A percentile compares a stretch with the other conserved stretches of the same genome.
These are phyloP conservation scores for Otis tarda DNA, from an alignment of 2,113 vertebrate genomes.

Conservation along the genomic window DNA sequence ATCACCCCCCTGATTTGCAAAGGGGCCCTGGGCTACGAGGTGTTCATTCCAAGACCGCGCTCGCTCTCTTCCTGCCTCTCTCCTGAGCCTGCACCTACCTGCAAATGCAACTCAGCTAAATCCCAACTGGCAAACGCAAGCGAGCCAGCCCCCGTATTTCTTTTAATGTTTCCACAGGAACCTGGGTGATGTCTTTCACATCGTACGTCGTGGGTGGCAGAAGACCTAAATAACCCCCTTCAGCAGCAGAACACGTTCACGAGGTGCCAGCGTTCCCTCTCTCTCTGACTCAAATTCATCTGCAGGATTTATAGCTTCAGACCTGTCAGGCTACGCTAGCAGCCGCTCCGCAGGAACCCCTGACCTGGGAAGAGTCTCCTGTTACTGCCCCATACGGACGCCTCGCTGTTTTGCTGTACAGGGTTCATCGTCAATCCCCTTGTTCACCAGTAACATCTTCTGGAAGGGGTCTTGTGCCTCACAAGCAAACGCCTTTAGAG, in stretches of 20 bases:
- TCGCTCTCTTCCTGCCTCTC: not conserved
- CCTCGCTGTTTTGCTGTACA: not conserved
- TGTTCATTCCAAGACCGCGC: not conserved
- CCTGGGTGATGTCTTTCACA: slow-evolving; percentile 20
- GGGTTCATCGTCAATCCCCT: not conserved
- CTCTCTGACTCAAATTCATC: not conserved
- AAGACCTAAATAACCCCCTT: slow-evolving; percentile 37
- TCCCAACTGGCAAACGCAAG: not conserved
- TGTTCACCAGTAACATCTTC: not conserved
- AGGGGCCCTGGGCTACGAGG: not conserved
- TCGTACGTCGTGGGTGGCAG: slow-evolving; percentile 50
- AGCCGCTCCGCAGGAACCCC: not conserved
- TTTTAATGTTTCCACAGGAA: slow-evolving; percentile 31
- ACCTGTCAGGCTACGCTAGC: not conserved
- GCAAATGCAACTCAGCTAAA: slow-evolving; percentile 38
- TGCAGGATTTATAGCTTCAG: slow-evolving; percentile 15
- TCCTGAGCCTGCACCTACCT: slow-evolving; percentile 56
- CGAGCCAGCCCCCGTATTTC: slow-evolving; percentile 19
- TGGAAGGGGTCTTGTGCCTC: not conserved
- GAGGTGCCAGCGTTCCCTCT: not conserved
- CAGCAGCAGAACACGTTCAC: not conserved
- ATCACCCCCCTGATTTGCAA: not conserved
- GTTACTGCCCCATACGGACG: not conserved
- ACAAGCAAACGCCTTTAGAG: not conserved
- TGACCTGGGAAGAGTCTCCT: not conserved